Percentiles rank a stretch among this genome's conserved stretches.
Conservation (phyloP, 2,888 invertebrate genomes). For the Graphium colonna region DNA sequence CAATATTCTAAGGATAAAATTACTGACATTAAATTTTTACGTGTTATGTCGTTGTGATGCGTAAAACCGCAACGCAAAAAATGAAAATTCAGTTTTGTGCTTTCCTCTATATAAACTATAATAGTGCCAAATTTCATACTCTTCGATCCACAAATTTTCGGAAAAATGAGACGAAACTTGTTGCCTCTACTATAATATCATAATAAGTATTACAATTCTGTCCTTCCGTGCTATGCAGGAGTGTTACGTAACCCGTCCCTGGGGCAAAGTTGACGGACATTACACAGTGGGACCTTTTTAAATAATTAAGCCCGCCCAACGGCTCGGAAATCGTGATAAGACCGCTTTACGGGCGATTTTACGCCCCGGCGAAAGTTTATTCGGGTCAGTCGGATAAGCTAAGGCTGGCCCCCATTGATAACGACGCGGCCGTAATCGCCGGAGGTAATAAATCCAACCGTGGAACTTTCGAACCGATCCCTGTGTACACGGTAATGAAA, state of each 20-base stretch:
- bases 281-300: slow-evolving; percentile 12
- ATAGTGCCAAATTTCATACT: no score
- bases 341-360: slow-evolving; percentile 21
- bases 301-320: slow-evolving; percentile 18
- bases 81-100: no score
- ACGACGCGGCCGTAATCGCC: background rate
- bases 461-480: background rate
- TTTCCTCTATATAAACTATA: no score
- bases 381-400: slow-evolving; percentile 19
- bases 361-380: slow-evolving; percentile 15
- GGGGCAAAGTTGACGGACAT: slow-evolving; percentile 11
- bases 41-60: no score
- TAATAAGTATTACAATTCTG: no score
- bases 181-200: no score
- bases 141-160: no score
- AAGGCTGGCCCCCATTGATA: background rate
- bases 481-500: background rate
- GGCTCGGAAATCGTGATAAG: slow-evolving; percentile 21
- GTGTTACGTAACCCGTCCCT: background rate
- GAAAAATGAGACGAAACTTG: no score
- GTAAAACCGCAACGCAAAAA: no score
- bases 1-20: no score
- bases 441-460: background rate
- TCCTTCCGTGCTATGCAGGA: background rate
- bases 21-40: no score